Conservation (phyloP, 2,113 vertebrate species). For the Uropsilus gracilis region DNA sequence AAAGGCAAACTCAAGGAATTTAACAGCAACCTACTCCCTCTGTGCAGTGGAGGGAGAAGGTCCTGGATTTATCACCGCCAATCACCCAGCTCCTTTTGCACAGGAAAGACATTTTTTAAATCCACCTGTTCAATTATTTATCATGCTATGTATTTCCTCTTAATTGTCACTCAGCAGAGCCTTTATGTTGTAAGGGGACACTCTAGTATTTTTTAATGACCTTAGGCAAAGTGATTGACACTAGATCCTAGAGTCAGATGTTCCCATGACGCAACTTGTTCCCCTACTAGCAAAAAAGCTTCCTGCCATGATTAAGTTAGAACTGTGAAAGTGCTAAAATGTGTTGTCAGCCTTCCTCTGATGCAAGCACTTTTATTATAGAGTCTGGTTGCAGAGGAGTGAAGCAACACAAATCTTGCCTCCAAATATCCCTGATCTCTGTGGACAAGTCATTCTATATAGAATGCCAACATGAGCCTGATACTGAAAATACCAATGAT, state of each 20-base stretch:
- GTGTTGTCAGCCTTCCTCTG: conserved; percentile 94
- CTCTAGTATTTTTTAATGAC: conserved; percentile 90
- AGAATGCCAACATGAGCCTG: conserved; percentile 56
- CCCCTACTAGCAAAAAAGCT: conserved; percentile 87
- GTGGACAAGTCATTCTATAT: conserved; percentile 76
- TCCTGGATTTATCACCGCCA: not conserved
- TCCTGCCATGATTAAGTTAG: conserved; percentile 87
- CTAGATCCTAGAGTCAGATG: conserved; percentile 90
- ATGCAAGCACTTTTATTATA: conserved; percentile 95
- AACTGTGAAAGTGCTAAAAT: conserved; percentile 92
- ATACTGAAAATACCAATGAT: not conserved
- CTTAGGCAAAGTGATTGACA: conserved; percentile 91
- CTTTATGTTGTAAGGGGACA: conserved; percentile 88
- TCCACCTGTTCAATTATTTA: conserved; percentile 92
- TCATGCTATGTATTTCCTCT: conserved; percentile 86
- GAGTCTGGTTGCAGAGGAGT: conserved; percentile 91
- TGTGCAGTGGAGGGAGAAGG: not conserved
- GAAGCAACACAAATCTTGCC: conserved; percentile 90
- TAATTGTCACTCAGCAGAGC: conserved; percentile 85
- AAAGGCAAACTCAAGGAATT: conserved; percentile 14
- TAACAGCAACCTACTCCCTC: too few relatives aligned
- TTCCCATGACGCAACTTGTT: conserved; percentile 89
- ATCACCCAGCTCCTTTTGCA: conserved; percentile 72
- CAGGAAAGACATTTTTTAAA: conserved; percentile 83
- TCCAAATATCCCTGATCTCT: conserved; percentile 87